Evolutionary conservation across 2,888 invertebrate species (phyloP).

Genomic region (Nemoura dubitans): DNA sequence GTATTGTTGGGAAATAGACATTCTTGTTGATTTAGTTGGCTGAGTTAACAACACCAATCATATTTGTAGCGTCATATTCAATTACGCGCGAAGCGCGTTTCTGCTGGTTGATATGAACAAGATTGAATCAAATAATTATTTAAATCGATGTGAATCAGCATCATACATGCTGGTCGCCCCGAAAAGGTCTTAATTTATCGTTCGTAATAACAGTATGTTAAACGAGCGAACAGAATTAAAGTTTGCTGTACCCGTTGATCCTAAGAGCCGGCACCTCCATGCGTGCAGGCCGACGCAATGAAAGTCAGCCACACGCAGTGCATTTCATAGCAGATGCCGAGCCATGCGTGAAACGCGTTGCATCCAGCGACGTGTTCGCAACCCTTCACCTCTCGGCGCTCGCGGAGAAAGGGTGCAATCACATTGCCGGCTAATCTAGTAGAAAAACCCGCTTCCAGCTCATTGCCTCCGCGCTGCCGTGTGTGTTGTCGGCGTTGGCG

Average conservation of each 20-base stretch:
- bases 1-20: conserved; percentile 12
- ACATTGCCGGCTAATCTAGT: conserved; percentile 9
- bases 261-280: background rate
- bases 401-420: background rate
- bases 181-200: conserved; percentile 3
- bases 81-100: background rate
- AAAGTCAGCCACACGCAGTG: background rate
- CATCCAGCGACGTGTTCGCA: background rate
- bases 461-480: background rate
- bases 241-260: too few relatives aligned
- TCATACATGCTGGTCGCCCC: conserved; percentile 7
- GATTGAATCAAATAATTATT: conserved; percentile 12
- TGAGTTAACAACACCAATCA: conserved; percentile 4
- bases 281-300: background rate
- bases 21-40: background rate
- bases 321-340: background rate
- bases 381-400: background rate
- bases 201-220: background rate
- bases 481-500: conserved; percentile 2
- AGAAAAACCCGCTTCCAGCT: conserved; percentile 7
- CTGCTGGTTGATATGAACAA: conserved; percentile 12
- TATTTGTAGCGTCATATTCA: conserved; percentile 12
- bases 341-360: background rate
- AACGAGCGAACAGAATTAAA: background rate
- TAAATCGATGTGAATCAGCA: conserved; percentile 7